Percentiles rank a stretch among this genome's conserved stretches.
Conservation (phyloP, 1,140 invertebrate genomes). For the Caenorhabditis inopinata region DNA sequence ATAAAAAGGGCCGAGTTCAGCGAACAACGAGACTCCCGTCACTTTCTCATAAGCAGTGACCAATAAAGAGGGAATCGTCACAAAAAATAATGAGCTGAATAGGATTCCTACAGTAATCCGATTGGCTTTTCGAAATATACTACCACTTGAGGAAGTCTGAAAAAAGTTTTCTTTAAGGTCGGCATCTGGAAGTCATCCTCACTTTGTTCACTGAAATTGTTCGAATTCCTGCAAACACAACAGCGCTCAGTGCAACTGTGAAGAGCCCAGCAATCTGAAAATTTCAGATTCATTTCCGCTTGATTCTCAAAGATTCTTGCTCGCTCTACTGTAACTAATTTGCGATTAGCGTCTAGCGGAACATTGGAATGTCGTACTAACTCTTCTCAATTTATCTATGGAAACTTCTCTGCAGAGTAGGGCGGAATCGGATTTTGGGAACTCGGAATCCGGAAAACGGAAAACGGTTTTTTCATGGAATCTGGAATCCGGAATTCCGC, state of each 20-base stretch:
- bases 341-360: no score
- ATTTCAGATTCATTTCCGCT: not conserved
- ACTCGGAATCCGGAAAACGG: no score
- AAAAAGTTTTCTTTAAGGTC: not conserved
- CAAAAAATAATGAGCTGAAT: conserved; percentile 1
- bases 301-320: not conserved
- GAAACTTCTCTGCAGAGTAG: no score
- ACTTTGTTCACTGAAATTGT: not conserved
- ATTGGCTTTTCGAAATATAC: not conserved
- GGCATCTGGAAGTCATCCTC: not conserved
- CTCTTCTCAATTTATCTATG: no score
- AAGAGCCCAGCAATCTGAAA: not conserved
- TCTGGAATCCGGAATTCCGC: no score
- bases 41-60: not conserved
- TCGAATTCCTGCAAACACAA: not conserved
- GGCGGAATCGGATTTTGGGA: no score
- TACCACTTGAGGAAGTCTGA: not conserved
- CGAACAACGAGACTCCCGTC: not conserved
- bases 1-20: not conserved
- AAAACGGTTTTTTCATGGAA: no score
- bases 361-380: no score
- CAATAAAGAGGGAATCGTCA: not conserved
- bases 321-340: not conserved
- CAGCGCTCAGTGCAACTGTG: not conserved
- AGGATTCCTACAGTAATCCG: conserved; percentile 11